Evolutionary conservation across 2,888 invertebrate genomes (phyloP).

Genomic region (Cerceris ruficornis): DNA sequence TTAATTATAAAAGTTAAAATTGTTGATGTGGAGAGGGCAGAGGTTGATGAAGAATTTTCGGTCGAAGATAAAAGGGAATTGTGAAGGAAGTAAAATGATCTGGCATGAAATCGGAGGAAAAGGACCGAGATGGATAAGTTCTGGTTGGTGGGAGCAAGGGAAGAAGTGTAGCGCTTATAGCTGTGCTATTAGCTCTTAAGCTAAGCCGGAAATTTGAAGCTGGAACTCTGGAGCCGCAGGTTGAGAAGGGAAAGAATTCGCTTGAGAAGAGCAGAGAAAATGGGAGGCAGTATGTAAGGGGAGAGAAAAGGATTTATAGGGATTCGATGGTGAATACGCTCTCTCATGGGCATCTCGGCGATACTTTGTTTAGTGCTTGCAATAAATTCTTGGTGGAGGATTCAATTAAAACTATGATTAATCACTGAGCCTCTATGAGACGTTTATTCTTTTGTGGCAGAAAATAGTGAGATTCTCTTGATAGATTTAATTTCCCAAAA

Average conservation of each 20-base stretch:
- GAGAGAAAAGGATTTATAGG: conserved; percentile 62
- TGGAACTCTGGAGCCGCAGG: conserved; percentile 61
- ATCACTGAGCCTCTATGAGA: neutral
- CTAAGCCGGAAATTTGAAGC: conserved; percentile 75
- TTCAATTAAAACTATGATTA: conserved; percentile 48
- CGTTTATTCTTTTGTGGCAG: neutral
- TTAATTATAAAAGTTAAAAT: neutral
- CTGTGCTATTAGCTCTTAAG: conserved; percentile 76
- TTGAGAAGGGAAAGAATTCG: conserved; percentile 15
- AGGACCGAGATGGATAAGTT: conserved; percentile 36
- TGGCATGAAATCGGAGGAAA: conserved; percentile 43
- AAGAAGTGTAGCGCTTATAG: conserved; percentile 49
- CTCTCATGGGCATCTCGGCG: conserved; percentile 56
- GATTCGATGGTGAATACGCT: conserved; percentile 64
- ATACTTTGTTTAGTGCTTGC: conserved; percentile 67
- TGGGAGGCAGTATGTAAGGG: conserved; percentile 14
- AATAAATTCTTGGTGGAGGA: conserved; percentile 29
- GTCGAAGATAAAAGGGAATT: conserved; percentile 46
- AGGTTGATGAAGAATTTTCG: conserved; percentile 3
- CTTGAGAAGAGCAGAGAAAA: conserved; percentile 8
- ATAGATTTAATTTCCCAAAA: too few relatives aligned
- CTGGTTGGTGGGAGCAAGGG: conserved; percentile 13
- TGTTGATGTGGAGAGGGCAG: neutral
- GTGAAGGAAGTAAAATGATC: conserved; percentile 29
- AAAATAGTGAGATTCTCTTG: too few relatives aligned